phyloP scores from a whole-genome alignment of 92 coral and sea anemone species.

The Meandrina meandrites region DNA sequence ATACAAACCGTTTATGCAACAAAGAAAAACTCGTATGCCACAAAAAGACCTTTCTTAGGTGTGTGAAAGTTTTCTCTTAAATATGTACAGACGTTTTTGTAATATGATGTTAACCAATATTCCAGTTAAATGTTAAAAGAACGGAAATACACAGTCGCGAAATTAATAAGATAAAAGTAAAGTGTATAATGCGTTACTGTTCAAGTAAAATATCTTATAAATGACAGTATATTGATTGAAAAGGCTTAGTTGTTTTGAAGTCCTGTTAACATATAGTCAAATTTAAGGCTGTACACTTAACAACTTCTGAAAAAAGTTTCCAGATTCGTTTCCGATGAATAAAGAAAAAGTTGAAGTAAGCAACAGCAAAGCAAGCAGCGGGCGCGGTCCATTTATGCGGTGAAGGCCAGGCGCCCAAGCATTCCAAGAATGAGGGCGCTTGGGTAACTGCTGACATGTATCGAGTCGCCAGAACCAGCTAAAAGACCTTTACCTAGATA shows the following conservation, averaged over 20 bases:
- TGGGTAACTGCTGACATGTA: background rate
- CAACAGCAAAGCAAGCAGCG: background rate
- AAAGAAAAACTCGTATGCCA: too few species aligned
- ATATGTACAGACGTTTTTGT: too few species aligned
- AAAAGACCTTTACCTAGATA: background rate
- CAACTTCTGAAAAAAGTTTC: background rate
- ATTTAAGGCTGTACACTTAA: too few species aligned
- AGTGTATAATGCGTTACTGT: background rate
- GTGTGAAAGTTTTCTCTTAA: too few species aligned
- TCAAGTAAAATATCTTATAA: too few species aligned
- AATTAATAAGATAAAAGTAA: background rate
- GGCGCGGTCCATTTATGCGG: background rate
- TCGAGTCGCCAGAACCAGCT: background rate
- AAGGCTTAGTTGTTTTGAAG: too few species aligned
- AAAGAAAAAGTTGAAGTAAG: background rate
- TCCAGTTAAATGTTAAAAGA: too few species aligned
- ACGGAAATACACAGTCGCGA: too few species aligned
- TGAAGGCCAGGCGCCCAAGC: conserved; percentile 18
- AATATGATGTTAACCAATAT: background rate
- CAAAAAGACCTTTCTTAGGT: background rate
- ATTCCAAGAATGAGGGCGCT: background rate
- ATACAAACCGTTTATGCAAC: background rate
- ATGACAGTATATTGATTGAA: too few species aligned
- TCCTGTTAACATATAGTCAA: background rate
- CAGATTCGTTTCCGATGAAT: background rate